A percentile compares a stretch with the other conserved stretches of the same genome.
These are phyloP conservation scores for Trichomycterus rosablanca DNA, from an alignment of 2,113 vertebrate genomes.

Conservation along the genomic window DNA sequence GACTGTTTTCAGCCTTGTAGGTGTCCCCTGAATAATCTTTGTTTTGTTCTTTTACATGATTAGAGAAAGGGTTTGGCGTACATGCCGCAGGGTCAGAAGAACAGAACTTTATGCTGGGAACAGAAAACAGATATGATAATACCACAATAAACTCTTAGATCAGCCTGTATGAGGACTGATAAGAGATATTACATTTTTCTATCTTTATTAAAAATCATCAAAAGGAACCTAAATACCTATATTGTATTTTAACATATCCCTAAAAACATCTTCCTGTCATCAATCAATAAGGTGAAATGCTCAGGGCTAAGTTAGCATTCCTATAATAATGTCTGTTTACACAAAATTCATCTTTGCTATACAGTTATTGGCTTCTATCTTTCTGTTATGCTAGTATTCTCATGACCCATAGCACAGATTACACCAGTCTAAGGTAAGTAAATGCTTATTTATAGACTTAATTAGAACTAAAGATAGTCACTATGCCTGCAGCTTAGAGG, in stretches of 20 bases:
- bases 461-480: too few species aligned
- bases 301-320: neutral
- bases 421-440: too few species aligned
- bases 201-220: conserved; percentile 2
- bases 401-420: too few species aligned
- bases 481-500: too few species aligned
- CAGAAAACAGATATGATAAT: conserved; percentile 33
- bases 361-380: too few species aligned
- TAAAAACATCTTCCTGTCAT: neutral
- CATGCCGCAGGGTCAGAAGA: conserved; percentile 24
- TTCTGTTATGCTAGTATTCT: too few species aligned
- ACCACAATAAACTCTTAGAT: conserved; percentile 3
- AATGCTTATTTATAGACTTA: too few species aligned
- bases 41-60: conserved; percentile 32
- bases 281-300: neutral
- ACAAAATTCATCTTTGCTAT: too few species aligned
- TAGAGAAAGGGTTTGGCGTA: conserved; percentile 31
- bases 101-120: conserved; percentile 28
- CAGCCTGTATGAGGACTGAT: neutral
- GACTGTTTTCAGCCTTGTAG: conserved; percentile 34
- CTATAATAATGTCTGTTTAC: conserved; percentile 14
- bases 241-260: neutral
- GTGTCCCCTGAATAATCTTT: conserved; percentile 41
- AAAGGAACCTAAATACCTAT: neutral
- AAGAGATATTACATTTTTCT: conserved; percentile 1